Conservation (phyloP, 2,113 vertebrate genomes). For the Holacanthus passer region DNA sequence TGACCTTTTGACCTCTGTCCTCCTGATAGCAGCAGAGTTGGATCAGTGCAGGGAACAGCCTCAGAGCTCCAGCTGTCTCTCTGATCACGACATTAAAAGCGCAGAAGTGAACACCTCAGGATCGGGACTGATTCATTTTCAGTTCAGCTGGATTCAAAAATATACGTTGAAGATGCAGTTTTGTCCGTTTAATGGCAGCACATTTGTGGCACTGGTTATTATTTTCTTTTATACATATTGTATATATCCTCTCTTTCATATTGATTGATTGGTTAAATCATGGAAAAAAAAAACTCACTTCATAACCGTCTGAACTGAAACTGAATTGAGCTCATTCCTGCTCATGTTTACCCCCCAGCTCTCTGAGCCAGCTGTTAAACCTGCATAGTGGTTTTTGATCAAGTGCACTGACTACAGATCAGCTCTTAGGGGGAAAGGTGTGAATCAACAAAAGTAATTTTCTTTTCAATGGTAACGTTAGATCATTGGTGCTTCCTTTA, state of each 20-base stretch:
- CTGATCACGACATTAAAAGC: slow-evolving; percentile 37
- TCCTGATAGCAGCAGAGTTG: slow-evolving; percentile 54
- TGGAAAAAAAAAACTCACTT: slow-evolving; percentile 37
- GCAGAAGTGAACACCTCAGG: slow-evolving; percentile 31
- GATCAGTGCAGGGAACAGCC: slow-evolving; percentile 47
- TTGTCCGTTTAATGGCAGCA: slow-evolving; percentile 40
- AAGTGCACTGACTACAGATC: slow-evolving; percentile 45
- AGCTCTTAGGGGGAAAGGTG: slow-evolving; percentile 33
- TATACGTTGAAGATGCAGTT: slow-evolving; percentile 24
- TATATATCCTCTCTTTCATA: slow-evolving; percentile 55
- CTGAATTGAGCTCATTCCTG: slow-evolving; percentile 58
- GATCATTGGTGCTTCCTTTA: slow-evolving; percentile 82
- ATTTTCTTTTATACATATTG: slow-evolving; percentile 61
- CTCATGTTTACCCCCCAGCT: slow-evolving; percentile 10
- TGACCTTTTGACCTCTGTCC: slow-evolving; percentile 67
- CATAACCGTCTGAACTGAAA: slow-evolving; percentile 59
- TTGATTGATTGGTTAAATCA: slow-evolving; percentile 27
- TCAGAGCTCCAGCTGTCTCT: slow-evolving; percentile 40
- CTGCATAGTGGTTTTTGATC: not conserved
- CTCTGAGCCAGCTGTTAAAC: slow-evolving; percentile 56
- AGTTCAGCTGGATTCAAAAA: slow-evolving; percentile 56
- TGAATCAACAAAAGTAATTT: slow-evolving; percentile 52
- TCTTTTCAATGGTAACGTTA: slow-evolving; percentile 64
- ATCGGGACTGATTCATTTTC: slow-evolving; percentile 61
- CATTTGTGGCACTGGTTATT: slow-evolving; percentile 53